These are phyloP conservation scores for Erinaceus europaeus DNA, from an alignment of 2,113 vertebrate genomes.

Conservation along the genomic window DNA sequence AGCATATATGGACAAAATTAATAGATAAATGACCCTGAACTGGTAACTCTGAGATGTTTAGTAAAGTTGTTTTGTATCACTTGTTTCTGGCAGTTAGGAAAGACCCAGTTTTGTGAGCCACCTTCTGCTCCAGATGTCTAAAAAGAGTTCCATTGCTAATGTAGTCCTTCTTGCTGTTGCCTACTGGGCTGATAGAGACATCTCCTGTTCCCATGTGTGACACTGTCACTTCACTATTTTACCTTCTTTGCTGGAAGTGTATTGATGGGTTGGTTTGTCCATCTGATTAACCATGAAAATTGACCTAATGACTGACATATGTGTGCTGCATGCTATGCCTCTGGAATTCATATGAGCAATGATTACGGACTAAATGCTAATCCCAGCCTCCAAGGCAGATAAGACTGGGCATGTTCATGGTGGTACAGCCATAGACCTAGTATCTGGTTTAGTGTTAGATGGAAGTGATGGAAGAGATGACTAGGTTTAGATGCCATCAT, in stretches of 20 bases:
- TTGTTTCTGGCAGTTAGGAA: background rate
- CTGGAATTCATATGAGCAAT: background rate
- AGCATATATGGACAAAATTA: background rate
- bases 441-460: background rate
- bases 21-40: background rate
- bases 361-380: background rate
- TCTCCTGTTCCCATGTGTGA: background rate
- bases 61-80: background rate
- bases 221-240: background rate
- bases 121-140: background rate
- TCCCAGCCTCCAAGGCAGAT: background rate
- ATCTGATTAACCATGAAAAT: background rate
- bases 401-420: no score
- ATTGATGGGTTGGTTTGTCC: background rate
- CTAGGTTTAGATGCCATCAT: background rate
- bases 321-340: background rate
- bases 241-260: background rate
- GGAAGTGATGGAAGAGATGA: background rate
- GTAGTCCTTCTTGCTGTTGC: background rate
- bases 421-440: no score
- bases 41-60: background rate
- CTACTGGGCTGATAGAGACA: background rate
- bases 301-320: background rate
- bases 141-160: background rate
- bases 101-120: background rate